Conservation (phyloP, 2,113 vertebrate species). For the Eubucco bourcierii region DNA sequence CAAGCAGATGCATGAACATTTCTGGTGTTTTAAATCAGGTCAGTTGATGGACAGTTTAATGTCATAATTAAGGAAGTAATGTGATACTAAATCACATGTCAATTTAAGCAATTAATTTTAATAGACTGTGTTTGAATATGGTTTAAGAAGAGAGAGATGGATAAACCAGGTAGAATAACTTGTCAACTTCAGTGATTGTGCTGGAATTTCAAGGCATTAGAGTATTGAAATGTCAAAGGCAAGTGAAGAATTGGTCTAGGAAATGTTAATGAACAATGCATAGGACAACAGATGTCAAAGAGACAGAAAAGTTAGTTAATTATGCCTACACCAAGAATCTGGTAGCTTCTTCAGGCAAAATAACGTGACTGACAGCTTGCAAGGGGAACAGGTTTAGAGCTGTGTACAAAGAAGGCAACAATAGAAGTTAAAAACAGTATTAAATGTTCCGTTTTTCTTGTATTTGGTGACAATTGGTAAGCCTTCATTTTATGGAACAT, state of each 20-base stretch:
- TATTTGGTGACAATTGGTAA: background rate
- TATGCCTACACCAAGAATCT: background rate
- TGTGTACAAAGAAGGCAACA: background rate
- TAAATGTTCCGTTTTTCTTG: background rate
- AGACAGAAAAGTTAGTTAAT: background rate
- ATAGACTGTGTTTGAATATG: background rate
- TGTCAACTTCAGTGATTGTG: background rate
- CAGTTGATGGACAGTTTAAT: background rate
- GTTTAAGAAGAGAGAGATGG: background rate
- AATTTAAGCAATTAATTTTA: background rate
- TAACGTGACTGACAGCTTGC: background rate
- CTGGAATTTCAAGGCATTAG: background rate
- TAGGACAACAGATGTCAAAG: background rate
- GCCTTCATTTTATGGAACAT: background rate
- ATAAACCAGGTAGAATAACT: background rate
- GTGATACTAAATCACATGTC: background rate
- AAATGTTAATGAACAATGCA: background rate
- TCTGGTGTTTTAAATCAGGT: background rate
- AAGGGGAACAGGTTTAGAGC: background rate
- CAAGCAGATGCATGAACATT: background rate
- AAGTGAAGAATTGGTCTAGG: background rate
- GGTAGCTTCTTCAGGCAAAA: background rate
- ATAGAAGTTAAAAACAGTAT: background rate
- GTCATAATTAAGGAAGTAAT: background rate
- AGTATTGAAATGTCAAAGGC: background rate